Conservation (phyloP, 1,140 invertebrate species). For the Goniozus legneri region DNA sequence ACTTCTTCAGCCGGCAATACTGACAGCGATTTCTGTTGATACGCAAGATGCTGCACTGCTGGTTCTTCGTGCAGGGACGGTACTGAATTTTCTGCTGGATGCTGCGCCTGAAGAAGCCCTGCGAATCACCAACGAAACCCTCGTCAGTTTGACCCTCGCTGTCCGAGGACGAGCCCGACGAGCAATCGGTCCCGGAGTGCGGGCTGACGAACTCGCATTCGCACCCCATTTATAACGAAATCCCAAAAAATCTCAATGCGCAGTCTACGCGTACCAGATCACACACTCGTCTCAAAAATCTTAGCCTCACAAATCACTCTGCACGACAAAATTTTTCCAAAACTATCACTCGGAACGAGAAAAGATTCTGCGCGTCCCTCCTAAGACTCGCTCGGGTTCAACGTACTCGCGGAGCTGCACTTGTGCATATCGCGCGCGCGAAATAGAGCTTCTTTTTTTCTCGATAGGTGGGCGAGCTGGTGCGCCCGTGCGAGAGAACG, state of each 20-base stretch:
- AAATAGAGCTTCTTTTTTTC: conserved; percentile 1
- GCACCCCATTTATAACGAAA: conserved; percentile 54
- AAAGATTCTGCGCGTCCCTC: too few species aligned
- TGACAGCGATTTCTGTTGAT: conserved; percentile 97
- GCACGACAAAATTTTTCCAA: too few species aligned
- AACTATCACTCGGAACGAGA: background rate
- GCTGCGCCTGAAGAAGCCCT: conserved; percentile 82
- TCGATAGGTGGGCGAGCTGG: background rate
- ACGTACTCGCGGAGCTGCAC: background rate
- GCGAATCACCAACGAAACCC: conserved; percentile 54
- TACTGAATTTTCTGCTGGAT: conserved; percentile 99
- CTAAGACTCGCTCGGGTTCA: too few species aligned
- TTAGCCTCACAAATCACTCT: too few species aligned
- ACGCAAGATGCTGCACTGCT: conserved; percentile 93
- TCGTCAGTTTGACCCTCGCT: conserved; percentile 51
- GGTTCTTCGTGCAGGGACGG: conserved; percentile 94
- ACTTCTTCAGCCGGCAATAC: conserved; percentile 96
- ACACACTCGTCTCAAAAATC: too few species aligned
- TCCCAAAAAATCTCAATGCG: too few species aligned
- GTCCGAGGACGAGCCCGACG: conserved; percentile 45
- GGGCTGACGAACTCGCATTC: conserved; percentile 46
- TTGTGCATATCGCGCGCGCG: background rate
- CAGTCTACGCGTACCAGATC: too few species aligned
- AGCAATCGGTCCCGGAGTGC: conserved; percentile 47
- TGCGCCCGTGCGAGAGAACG: conserved; percentile 32